Evolutionary conservation across 1,140 invertebrate species (phyloP).

Genomic region (Brevipalpus yothersi): DNA sequence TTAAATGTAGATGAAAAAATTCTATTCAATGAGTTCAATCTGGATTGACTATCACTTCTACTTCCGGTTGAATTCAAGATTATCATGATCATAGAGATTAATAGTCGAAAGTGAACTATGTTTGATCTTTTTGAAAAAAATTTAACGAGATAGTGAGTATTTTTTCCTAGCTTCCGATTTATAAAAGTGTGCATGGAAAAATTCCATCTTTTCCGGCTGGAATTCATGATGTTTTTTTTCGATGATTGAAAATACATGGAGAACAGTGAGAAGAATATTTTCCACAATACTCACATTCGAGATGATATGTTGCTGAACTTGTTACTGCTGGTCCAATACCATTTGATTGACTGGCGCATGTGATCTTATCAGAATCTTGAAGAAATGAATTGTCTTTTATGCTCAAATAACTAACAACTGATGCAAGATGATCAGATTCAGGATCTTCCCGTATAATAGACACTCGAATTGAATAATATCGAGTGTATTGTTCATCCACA

Average conservation of each 20-base stretch:
- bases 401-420: constrained; percentile 12
- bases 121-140: too few relatives aligned
- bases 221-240: neutral
- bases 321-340: constrained; percentile 39
- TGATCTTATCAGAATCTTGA: constrained; percentile 49
- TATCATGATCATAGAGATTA: too few relatives aligned
- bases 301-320: constrained; percentile 50
- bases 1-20: too few relatives aligned
- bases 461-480: constrained; percentile 20
- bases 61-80: too few relatives aligned
- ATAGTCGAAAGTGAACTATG: too few relatives aligned
- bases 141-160: too few relatives aligned
- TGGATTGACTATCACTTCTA: too few relatives aligned
- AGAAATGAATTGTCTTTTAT: constrained; percentile 5
- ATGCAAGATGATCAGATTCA: constrained; percentile 17
- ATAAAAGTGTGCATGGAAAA: neutral
- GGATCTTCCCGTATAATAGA: constrained; percentile 43
- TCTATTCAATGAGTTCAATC: too few relatives aligned
- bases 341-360: constrained; percentile 49
- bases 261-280: neutral
- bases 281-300: constrained; percentile 48
- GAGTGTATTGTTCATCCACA: neutral
- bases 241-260: neutral
- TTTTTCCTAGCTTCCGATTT: too few relatives aligned
- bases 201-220: too few relatives aligned